phyloP scores from a whole-genome alignment of 2,888 invertebrate genomes.

The Apomyelois bistriatella region DNA sequence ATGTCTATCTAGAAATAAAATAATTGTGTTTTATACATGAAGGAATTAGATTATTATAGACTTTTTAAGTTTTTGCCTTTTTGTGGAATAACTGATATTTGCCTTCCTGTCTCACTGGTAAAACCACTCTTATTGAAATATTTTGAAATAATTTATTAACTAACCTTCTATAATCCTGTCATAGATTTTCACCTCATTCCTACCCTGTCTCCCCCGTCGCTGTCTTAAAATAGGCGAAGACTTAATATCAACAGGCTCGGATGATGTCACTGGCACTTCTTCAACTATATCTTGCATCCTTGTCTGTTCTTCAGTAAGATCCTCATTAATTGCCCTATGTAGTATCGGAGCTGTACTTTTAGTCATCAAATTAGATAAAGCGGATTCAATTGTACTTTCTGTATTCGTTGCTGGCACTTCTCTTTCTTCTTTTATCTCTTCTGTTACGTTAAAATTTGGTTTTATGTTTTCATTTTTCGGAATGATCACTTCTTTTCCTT shows the following conservation, averaged over 20 bases:
- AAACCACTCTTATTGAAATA: too few species aligned
- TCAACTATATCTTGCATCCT: constrained; percentile 35
- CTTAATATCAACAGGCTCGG: constrained; percentile 68
- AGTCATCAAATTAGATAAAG: constrained; percentile 31
- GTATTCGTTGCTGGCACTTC: constrained; percentile 15
- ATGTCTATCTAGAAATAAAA: too few species aligned
- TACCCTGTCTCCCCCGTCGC: constrained; percentile 60
- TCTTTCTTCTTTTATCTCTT: constrained; percentile 18
- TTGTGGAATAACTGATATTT: too few species aligned
- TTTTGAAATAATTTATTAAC: too few species aligned
- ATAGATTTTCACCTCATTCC: constrained; percentile 74
- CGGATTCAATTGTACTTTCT: constrained; percentile 33
- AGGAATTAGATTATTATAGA: too few species aligned
- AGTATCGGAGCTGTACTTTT: constrained; percentile 37
- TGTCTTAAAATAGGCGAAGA: constrained; percentile 58
- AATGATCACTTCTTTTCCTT: constrained; percentile 25
- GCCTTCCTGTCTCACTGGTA: too few species aligned
- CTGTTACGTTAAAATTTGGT: constrained; percentile 13
- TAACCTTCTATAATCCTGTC: constrained; percentile 73
- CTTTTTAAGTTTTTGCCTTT: too few species aligned
- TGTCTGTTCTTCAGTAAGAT: constrained; percentile 24
- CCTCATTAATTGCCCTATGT: constrained; percentile 34
- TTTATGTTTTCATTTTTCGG: constrained; percentile 9
- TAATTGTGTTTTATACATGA: too few species aligned
- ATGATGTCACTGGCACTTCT: constrained; percentile 32